Conservation (phyloP, 1,140 invertebrate species). For the Heterodera schachtii region DNA sequence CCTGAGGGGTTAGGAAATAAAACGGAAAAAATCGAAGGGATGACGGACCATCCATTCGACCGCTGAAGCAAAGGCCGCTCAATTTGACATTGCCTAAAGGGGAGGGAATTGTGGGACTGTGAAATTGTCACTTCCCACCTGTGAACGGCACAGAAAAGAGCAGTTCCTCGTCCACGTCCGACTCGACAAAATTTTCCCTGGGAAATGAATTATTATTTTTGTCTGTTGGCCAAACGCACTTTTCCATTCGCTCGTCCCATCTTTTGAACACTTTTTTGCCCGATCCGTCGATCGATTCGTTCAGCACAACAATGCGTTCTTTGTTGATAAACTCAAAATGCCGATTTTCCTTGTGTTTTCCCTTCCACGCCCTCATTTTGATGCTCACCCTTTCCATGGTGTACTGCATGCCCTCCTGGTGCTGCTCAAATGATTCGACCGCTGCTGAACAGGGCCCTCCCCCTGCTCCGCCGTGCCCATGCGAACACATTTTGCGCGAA, state of each 20-base stretch:
- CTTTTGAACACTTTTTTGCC: slow-evolving; percentile 87
- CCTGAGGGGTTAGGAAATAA: slow-evolving; percentile 52
- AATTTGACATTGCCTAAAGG: slow-evolving; percentile 78
- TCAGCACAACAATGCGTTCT: slow-evolving; percentile 72
- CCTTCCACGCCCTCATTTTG: too few species aligned
- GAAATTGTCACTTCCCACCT: slow-evolving; percentile 67
- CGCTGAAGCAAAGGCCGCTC: slow-evolving; percentile 86
- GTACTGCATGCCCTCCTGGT: slow-evolving; percentile 81
- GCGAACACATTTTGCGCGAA: slow-evolving; percentile 39
- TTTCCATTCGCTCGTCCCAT: slow-evolving; percentile 83
- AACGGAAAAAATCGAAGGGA: too few species aligned
- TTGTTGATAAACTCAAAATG: slow-evolving; percentile 68
- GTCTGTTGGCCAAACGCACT: slow-evolving; percentile 69
- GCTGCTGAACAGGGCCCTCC: slow-evolving; percentile 68
- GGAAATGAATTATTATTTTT: slow-evolving; percentile 38
- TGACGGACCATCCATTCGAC: slow-evolving; percentile 75
- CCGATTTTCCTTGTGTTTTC: too few species aligned
- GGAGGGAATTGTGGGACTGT: neutral
- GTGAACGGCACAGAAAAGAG: slow-evolving; percentile 94
- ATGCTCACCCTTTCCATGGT: slow-evolving; percentile 77
- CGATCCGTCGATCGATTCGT: slow-evolving; percentile 81
- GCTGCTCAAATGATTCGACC: slow-evolving; percentile 67
- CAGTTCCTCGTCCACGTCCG: slow-evolving; percentile 89
- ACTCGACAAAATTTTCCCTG: slow-evolving; percentile 80
- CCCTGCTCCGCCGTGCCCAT: slow-evolving; percentile 56